Conservation (phyloP, 2,113 vertebrate genomes). For the Geothlypis trichas region DNA sequence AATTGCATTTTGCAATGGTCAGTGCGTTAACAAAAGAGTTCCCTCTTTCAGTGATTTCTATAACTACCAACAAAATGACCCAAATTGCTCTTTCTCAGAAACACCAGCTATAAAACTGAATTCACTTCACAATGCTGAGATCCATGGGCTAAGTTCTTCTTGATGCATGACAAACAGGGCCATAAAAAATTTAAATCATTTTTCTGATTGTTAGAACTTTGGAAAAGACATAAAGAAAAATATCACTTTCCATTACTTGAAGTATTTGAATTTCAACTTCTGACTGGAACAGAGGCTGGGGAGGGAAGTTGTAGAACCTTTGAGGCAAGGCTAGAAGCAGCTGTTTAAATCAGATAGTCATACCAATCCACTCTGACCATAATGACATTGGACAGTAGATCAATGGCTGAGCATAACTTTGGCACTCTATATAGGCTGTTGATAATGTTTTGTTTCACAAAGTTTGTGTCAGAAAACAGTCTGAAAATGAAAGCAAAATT, state of each 20-base stretch:
- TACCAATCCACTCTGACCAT: not conserved
- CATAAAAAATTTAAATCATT: not conserved
- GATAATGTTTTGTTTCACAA: not conserved
- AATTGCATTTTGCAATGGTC: not conserved
- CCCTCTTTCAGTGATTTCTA: not conserved
- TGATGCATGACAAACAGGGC: not conserved
- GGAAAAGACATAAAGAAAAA: not conserved
- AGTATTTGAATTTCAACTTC: not conserved
- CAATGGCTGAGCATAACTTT: not conserved
- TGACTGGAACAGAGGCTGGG: not conserved
- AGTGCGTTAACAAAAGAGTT: not conserved
- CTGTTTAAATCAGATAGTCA: not conserved
- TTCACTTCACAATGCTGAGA: not conserved
- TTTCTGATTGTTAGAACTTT: not conserved
- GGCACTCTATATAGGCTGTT: not conserved
- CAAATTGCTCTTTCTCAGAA: not conserved
- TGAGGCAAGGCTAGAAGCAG: not conserved
- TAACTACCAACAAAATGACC: not conserved
- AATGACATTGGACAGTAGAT: not conserved
- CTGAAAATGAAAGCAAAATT: conserved; percentile 10
- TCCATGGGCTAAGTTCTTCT: not conserved
- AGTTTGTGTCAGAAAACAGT: not conserved
- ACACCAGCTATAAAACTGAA: not conserved
- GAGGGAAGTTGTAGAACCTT: not conserved
- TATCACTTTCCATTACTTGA: not conserved